Conservation (phyloP, 2,888 invertebrate species). For the Lasioglossum lativentre region DNA sequence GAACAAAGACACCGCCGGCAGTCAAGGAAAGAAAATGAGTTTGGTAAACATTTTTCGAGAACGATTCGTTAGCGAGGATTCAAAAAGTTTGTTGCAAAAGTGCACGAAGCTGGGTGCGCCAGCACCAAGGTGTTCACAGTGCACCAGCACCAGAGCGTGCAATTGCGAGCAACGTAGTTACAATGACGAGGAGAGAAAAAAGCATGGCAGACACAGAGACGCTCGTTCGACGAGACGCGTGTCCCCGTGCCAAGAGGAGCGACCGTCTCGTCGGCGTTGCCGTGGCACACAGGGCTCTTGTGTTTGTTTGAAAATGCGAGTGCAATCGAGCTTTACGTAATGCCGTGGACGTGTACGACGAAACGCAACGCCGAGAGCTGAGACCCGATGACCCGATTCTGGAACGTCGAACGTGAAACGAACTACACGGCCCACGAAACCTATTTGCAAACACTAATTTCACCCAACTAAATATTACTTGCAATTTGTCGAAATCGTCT, state of each 20-base stretch:
- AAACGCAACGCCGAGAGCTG: slow-evolving; percentile 5
- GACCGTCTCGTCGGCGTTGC: slow-evolving; percentile 24
- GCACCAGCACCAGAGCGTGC: slow-evolving; percentile 41
- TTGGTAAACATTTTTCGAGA: background rate
- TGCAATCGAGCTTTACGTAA: slow-evolving; percentile 58
- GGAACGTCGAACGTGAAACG: slow-evolving; percentile 4
- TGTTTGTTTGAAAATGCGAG: slow-evolving; percentile 52
- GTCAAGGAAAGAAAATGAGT: background rate
- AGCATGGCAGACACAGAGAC: background rate
- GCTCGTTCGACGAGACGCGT: slow-evolving; percentile 10
- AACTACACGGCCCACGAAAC: background rate
- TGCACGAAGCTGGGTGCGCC: slow-evolving; percentile 4
- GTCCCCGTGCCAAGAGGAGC: slow-evolving; percentile 10
- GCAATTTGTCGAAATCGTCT: background rate
- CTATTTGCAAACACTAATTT: background rate
- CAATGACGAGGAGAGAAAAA: slow-evolving; percentile 19
- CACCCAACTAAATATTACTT: background rate
- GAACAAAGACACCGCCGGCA: background rate
- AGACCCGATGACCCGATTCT: slow-evolving; percentile 57
- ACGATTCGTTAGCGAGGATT: background rate
- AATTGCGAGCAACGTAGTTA: slow-evolving; percentile 46
- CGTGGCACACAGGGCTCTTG: background rate
- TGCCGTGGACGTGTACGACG: slow-evolving; percentile 18
- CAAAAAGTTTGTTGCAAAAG: background rate
- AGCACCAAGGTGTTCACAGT: slow-evolving; percentile 43